Base-by-base conservation (phyloP, 2,113 vertebrate species). In the Takifugu flavidus region DNA sequence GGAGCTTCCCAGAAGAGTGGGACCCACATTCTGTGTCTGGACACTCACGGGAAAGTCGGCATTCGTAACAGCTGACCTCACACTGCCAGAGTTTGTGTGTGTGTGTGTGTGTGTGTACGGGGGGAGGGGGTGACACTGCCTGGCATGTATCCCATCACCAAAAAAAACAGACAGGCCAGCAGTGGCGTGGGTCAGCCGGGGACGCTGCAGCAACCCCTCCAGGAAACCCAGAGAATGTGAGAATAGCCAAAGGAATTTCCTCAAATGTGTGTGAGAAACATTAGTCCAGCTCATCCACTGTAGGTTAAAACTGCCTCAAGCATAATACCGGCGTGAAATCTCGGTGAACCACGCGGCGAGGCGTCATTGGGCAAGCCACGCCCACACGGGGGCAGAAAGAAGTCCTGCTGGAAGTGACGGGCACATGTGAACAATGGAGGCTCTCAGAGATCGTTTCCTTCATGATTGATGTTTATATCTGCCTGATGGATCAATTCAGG, bases 11-110 rank as follows among this genome's bases (percentile, higher is more conserved):
- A 50, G 49, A 43, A 25, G 54, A 79, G 72, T 62, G 71, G 61
- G 74, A 65, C 72, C 42, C 49, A 56, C 80, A 80, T 81, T 75
- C 74, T 77, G 78, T 86, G 56, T 89, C 78, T 82, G 75, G 67
- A 49, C 1, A 31, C 71, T 59, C 53, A 27, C 55, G 45, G 64
- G 58, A 67, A 80, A 71, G 60, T 59, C 56, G 7, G 65, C 15
- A 10, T 77, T 75, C 49, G 74, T 86, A 84, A 88, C 66, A 62
- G 65, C 14, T 58, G 26, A 79, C 63, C 80, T 64, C 72, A 39
- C 45, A 5, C 5, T 13, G 13, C 45, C 45, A n/a, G 12, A 82
- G 66, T 39, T 1, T 39, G 34, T 39, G 34, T 39, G 34, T 39
- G 11, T 39, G 11, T 10, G 34, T 39, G 34, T 39, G 6, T 39